Evolutionary conservation across 2,113 vertebrate genomes (phyloP).

Genomic region (Octodon degus): DNA sequence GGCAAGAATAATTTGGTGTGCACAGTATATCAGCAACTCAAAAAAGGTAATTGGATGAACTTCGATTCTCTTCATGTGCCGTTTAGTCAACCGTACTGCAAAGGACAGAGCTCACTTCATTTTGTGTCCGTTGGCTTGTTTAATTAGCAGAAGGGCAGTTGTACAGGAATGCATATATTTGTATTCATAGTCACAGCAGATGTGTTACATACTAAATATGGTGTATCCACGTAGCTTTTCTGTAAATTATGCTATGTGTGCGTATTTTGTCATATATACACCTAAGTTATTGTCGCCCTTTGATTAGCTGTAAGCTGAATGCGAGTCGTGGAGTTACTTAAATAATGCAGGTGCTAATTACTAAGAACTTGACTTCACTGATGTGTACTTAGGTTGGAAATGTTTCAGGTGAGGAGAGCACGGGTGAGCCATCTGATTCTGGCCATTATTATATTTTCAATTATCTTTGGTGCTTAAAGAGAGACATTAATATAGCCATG

Average conservation of each 20-base stretch:
- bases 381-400: constrained; percentile 72
- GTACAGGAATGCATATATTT: not conserved
- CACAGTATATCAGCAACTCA: constrained; percentile 35
- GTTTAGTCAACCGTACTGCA: not conserved
- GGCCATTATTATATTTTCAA: constrained; percentile 85
- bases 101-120: not conserved
- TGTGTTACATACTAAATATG: constrained; percentile 1
- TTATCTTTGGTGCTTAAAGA: constrained; percentile 85
- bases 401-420: constrained; percentile 76
- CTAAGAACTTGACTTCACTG: constrained; percentile 75
- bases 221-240: not conserved
- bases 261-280: not conserved
- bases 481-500: constrained; percentile 86
- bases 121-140: not conserved
- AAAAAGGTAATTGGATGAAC: constrained; percentile 32
- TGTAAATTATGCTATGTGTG: not conserved
- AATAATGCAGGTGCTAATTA: constrained; percentile 74
- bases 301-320: constrained; percentile 40
- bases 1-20: not conserved
- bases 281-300: constrained; percentile 22
- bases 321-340: constrained; percentile 60
- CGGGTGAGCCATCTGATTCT: constrained; percentile 71
- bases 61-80: not conserved
- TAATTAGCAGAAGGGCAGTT: not conserved
- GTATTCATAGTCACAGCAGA: not conserved